Evolutionary conservation across 2,113 vertebrate species (phyloP), one percentile per base, ranked within the genome.

Genomic region (Leptobrachium ailaonicum): DNA sequence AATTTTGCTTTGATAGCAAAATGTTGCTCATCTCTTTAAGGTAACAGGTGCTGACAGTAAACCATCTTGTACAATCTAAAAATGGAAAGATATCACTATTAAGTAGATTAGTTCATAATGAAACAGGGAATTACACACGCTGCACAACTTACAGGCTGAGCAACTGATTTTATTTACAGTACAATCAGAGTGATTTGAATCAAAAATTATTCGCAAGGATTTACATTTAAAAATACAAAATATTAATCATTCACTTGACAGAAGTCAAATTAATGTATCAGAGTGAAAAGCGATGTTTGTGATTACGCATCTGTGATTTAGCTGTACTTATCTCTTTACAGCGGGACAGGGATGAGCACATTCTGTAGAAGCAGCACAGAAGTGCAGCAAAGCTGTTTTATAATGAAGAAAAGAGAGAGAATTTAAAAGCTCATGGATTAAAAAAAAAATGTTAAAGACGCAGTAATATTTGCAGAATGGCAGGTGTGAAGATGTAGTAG

Each of bases 181-280:
- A 81, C 79, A 81, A 81, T 81, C 79, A 81, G 53, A 74, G 71
- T 81, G 79, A 81, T 81, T 81, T 81, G 71, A 81, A 81, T 81
- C 72, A 81, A 81, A 74, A 81, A 81, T 81, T 81, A 81, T 81
- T 81, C 72, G 79, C 66, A 75, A 75, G 73, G 53, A 81, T 81
- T 81, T 81, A 81, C 79, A 81, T 81, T 81, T 69, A 81, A 80
- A 79, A 64, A 64, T 20, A 56, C 70, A 54, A 81, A 75, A 81
- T 81, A 81, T 81, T 81, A 81, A 81, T 81, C 79, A 81, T 81
- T 75, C 79, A 81, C 73, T 81, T 81, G 79, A 81, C 79, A 81
- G 71, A 81, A 81, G 79, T 81, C 79, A 81, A 81, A 81, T 81
- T 81, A 81, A 81, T 81, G 79, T 81, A 75, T 81, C 79, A 81